phyloP scores from a whole-genome alignment of 2,888 invertebrate species.

The Micropterix aruncella region DNA sequence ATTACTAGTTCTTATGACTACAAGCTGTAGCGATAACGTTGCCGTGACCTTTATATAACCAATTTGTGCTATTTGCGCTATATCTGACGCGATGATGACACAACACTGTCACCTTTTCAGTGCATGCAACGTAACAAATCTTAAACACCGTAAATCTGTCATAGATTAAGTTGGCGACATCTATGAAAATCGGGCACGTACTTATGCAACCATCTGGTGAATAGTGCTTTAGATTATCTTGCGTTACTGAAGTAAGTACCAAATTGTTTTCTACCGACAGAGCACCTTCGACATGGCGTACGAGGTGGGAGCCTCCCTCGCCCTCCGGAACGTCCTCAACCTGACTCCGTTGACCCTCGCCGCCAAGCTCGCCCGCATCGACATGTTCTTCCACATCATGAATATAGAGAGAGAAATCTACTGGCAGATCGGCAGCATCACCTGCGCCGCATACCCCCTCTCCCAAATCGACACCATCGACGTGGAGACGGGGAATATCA shows the following conservation, averaged over 20 bases:
- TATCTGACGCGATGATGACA: conserved; percentile 2
- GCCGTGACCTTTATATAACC: no score
- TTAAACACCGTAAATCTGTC: no score
- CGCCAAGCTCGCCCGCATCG: conserved; percentile 83
- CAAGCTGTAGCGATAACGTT: no score
- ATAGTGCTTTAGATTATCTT: background rate
- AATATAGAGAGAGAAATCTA: conserved; percentile 93
- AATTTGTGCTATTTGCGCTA: conserved; percentile 4
- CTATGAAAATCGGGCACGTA: no score
- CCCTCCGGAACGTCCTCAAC: conserved; percentile 72
- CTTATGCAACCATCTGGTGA: background rate
- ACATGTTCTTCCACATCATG: conserved; percentile 94
- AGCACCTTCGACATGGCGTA: conserved; percentile 90
- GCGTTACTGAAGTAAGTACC: background rate
- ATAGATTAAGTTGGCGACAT: no score
- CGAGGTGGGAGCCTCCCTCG: conserved; percentile 81
- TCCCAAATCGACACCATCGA: conserved; percentile 93
- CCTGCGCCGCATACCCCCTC: conserved; percentile 93
- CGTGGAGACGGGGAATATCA: conserved; percentile 80
- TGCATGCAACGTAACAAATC: no score
- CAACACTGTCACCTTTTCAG: no score
- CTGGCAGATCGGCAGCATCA: conserved; percentile 94
- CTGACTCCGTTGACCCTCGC: conserved; percentile 88
- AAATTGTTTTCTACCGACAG: conserved; percentile 24
- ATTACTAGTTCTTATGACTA: no score